These are phyloP conservation scores for Clarias laeviceps DNA, from an alignment of 2,797 vertebrate genomes.

Conservation along the genomic window DNA sequence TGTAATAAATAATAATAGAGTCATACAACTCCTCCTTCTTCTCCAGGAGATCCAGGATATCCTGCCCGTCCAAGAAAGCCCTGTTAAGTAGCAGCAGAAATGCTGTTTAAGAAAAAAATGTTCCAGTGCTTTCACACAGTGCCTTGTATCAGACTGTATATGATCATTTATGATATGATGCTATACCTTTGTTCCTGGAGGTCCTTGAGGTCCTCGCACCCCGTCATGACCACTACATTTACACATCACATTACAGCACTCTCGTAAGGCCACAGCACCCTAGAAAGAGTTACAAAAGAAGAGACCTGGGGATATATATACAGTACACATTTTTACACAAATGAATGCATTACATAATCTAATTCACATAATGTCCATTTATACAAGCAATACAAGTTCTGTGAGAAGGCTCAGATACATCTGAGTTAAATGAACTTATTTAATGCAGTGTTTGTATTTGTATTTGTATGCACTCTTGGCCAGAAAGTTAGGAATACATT, in stretches of 20 bases:
- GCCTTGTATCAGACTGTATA: background rate
- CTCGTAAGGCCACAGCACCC: constrained; percentile 77
- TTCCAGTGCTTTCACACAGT: background rate
- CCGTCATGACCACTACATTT: constrained; percentile 84
- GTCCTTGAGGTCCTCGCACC: constrained; percentile 69
- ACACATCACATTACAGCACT: constrained; percentile 80
- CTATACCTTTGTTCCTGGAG: constrained; percentile 76
- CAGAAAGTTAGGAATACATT: background rate
- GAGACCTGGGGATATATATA: background rate
- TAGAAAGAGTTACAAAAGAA: constrained; percentile 50
- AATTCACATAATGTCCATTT: background rate
- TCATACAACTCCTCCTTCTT: constrained; percentile 83
- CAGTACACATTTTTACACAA: background rate
- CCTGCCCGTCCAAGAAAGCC: constrained; percentile 75
- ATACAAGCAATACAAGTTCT: background rate
- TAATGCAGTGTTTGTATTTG: background rate
- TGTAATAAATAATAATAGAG: background rate
- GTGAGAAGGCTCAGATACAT: background rate
- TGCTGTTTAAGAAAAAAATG: background rate
- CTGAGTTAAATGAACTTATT: background rate
- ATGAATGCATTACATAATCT: background rate
- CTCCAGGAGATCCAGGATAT: constrained; percentile 80
- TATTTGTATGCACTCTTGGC: background rate
- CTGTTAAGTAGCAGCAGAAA: constrained; percentile 63
- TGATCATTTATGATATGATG: background rate